Percentiles rank a stretch among this genome's conserved stretches.
Evolutionary conservation across 2,113 vertebrate species (phyloP).

Genomic region (Chlamydotis undulata): DNA sequence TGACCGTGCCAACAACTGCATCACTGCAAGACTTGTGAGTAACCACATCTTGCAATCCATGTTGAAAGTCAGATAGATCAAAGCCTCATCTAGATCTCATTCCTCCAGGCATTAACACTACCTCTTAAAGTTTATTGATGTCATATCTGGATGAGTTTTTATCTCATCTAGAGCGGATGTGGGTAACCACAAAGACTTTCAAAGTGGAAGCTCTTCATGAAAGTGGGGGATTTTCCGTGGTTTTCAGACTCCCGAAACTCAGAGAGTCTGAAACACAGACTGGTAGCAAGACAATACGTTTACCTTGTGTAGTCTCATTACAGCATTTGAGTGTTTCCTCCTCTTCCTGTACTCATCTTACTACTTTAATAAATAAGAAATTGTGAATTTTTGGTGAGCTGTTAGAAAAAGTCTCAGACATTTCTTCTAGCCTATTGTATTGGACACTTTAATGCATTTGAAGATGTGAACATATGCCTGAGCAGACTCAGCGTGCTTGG

Average conservation of each 20-base stretch:
- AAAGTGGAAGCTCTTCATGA: neutral
- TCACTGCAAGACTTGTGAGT: neutral
- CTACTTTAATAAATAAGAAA: neutral
- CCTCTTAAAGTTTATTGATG: neutral
- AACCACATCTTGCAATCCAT: neutral
- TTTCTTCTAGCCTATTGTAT: neutral
- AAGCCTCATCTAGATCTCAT: neutral
- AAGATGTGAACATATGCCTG: neutral
- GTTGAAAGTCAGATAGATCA: neutral
- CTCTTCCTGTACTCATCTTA: too few relatives aligned
- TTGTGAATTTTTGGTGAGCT: neutral
- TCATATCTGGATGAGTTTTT: neutral
- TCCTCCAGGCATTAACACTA: neutral
- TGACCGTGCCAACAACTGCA: neutral
- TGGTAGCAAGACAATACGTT: too few relatives aligned
- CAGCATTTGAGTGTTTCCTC: too few relatives aligned
- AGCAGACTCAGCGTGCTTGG: neutral
- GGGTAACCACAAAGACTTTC: slow-evolving; percentile 20
- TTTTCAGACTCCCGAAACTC: neutral
- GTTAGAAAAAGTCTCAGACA: neutral
- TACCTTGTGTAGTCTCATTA: too few relatives aligned
- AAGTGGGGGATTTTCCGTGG: neutral
- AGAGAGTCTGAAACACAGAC: too few relatives aligned
- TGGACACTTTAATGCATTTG: neutral
- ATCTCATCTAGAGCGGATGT: neutral